Conservation (phyloP, 2,113 vertebrate genomes). For the Columba janthina region DNA sequence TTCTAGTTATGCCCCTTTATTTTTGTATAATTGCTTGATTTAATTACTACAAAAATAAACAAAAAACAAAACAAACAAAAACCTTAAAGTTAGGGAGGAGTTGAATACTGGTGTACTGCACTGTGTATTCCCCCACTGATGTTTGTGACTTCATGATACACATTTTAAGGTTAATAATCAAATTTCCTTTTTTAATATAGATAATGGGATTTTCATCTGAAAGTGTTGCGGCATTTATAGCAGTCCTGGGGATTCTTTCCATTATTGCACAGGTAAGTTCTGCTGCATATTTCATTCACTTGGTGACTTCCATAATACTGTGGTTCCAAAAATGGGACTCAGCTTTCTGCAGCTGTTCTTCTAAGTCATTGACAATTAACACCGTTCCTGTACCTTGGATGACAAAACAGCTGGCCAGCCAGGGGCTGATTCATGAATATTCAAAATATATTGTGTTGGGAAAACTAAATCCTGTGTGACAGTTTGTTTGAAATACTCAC, state of each 20-base stretch:
- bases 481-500: not conserved
- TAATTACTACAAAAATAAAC: not conserved
- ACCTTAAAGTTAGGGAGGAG: not conserved
- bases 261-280: conserved; percentile 86
- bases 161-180: not conserved
- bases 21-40: not conserved
- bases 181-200: conserved; percentile 60
- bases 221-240: conserved; percentile 88
- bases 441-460: not conserved
- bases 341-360: not conserved
- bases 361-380: not conserved
- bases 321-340: not conserved
- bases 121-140: not conserved
- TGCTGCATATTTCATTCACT: not conserved
- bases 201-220: conserved; percentile 90
- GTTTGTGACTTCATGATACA: not conserved
- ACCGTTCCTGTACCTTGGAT: not conserved
- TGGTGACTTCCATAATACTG: not conserved
- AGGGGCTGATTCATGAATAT: not conserved
- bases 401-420: not conserved
- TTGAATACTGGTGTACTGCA: not conserved
- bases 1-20: not conserved
- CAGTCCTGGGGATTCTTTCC: conserved; percentile 87
- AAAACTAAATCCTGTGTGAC: not conserved
- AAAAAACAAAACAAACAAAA: too few relatives aligned